Conservation (phyloP, 2,888 invertebrate genomes). For the Chaitophorus viminalis region DNA sequence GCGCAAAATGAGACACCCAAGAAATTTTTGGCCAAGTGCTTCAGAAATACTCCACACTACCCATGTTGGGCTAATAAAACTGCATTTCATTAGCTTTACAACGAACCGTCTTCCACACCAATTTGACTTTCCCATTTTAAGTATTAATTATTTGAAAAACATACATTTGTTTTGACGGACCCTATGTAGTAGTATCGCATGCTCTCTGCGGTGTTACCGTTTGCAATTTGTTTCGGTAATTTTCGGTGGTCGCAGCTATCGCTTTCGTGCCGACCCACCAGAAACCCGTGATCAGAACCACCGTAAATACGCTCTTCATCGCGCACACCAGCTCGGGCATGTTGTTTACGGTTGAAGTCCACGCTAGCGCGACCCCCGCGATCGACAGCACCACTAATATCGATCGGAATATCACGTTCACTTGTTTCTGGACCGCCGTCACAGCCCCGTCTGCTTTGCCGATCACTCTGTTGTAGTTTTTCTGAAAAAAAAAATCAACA, state of each 20-base stretch:
- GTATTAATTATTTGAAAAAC: too few species aligned
- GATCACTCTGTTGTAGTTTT: not conserved
- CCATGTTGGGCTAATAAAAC: too few species aligned
- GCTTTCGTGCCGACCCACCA: not conserved
- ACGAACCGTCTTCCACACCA: too few species aligned
- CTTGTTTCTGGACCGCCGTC: not conserved
- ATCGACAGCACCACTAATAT: not conserved
- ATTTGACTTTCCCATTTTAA: too few species aligned
- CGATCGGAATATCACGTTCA: not conserved
- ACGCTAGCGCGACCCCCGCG: not conserved
- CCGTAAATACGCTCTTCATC: conserved; percentile 12
- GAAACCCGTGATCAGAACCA: not conserved
- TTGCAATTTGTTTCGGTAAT: not conserved
- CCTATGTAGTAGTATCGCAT: not conserved
- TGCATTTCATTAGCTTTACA: too few species aligned
- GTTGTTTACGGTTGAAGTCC: not conserved
- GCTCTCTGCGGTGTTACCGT: not conserved
- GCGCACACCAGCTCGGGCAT: not conserved
- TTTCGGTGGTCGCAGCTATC: not conserved
- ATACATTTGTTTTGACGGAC: too few species aligned
- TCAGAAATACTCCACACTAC: too few species aligned
- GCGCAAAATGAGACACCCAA: too few species aligned
- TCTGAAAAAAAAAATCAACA: not conserved
- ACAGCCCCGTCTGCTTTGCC: not conserved
- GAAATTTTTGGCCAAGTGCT: too few species aligned